Percentiles rank a stretch among this genome's conserved stretches.
Conservation (phyloP, 2,888 invertebrate species). For the Scaptomyza tumidula region DNA sequence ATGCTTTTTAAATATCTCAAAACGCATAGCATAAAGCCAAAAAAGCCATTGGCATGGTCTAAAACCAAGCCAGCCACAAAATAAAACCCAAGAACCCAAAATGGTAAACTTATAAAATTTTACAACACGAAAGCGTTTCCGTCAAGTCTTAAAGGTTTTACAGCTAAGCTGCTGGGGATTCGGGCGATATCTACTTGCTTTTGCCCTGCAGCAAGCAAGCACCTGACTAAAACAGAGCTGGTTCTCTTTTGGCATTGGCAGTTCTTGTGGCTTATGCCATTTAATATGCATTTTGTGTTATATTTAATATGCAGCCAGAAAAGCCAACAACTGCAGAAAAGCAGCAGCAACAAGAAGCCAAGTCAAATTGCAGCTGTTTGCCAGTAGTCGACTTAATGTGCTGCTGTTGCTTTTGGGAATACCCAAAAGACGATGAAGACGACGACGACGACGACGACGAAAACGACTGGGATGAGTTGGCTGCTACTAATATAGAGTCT, state of each 20-base stretch:
- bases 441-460: conserved; percentile 10
- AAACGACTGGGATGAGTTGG: conserved; percentile 11
- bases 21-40: conserved; percentile 17
- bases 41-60: conserved; percentile 25
- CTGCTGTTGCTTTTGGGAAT: conserved; percentile 73
- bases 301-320: conserved; percentile 80
- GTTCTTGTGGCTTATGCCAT: conserved; percentile 78
- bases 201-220: conserved; percentile 25
- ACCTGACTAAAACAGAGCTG: conserved; percentile 44
- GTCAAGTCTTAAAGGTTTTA: conserved; percentile 76
- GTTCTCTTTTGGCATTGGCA: conserved; percentile 43
- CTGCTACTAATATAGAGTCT: conserved; percentile 39
- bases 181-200: conserved; percentile 20
- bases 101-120: conserved; percentile 74
- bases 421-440: conserved; percentile 32
- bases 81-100: conserved; percentile 50
- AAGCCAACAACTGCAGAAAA: conserved; percentile 39
- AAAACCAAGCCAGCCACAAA: conserved; percentile 36
- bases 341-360: conserved; percentile 49
- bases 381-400: conserved; percentile 73
- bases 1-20: conserved; percentile 1
- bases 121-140: conserved; percentile 68
- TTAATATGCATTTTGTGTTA: conserved; percentile 83
- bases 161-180: conserved; percentile 70
- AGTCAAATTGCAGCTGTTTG: conserved; percentile 65